A percentile compares a stretch with the other conserved stretches of the same genome.
Conservation (phyloP, 2,113 vertebrate genomes). For the Holacanthus passer region DNA sequence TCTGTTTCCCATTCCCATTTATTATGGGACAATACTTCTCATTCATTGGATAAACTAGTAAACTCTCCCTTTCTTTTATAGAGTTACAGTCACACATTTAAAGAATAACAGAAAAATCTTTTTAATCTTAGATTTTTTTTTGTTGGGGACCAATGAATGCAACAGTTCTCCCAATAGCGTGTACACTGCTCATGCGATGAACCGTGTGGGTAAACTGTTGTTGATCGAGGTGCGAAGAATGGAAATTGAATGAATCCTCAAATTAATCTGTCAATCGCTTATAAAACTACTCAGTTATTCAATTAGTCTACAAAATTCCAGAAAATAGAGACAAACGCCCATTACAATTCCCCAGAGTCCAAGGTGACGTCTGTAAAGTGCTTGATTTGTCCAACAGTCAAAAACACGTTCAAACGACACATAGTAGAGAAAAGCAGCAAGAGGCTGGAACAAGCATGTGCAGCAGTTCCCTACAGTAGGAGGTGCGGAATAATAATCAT, state of each 20-base stretch:
- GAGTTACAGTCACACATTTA: not conserved
- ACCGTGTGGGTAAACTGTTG: not conserved
- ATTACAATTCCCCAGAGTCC: not conserved
- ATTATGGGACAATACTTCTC: slow-evolving; percentile 12
- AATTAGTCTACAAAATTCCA: no score
- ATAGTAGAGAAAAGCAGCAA: not conserved
- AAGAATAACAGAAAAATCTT: not conserved
- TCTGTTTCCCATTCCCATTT: not conserved
- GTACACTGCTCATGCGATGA: not conserved
- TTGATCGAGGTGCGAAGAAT: not conserved
- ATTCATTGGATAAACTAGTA: slow-evolving; percentile 2
- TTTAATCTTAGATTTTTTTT: no score
- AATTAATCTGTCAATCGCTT: not conserved
- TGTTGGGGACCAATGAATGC: not conserved
- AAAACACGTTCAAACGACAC: not conserved
- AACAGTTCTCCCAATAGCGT: not conserved
- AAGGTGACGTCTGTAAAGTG: not conserved
- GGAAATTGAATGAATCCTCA: no score
- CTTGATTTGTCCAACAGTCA: not conserved
- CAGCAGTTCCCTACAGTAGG: slow-evolving; percentile 22
- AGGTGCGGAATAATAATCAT: slow-evolving; percentile 64
- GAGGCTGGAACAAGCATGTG: slow-evolving; percentile 16
- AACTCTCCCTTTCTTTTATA: not conserved
- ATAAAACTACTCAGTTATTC: no score
- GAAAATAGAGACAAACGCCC: not conserved